These are phyloP conservation scores for Nicator chloris DNA, from an alignment of 2,113 vertebrate species.

Conservation along the genomic window DNA sequence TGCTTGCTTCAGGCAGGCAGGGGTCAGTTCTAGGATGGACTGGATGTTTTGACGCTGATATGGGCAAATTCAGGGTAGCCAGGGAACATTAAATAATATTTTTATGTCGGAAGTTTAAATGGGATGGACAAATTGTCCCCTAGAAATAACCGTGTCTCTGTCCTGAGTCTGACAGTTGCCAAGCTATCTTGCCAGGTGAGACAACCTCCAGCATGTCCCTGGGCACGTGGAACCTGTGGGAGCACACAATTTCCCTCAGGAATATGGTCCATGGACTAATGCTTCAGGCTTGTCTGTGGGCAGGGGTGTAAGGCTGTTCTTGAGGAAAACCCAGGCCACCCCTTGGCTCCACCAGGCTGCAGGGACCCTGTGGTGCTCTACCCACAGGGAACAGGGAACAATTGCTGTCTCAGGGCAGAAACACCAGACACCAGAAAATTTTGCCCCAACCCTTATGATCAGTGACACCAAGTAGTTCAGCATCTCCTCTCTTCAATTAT, in stretches of 20 bases:
- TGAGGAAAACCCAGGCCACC: background rate
- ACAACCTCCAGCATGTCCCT: background rate
- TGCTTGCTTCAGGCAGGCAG: background rate
- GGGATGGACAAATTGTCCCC: background rate
- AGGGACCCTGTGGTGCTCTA: fast-evolving
- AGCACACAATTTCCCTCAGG: background rate
- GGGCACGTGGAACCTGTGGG: background rate
- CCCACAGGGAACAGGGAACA: background rate
- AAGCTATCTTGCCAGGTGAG: background rate
- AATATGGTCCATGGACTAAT: background rate
- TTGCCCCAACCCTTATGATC: background rate
- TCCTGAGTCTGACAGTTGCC: background rate
- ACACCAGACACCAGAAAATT: background rate
- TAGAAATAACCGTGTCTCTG: background rate
- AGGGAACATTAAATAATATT: background rate
- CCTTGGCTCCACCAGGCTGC: background rate
- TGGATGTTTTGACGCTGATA: background rate
- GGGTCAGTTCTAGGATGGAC: background rate
- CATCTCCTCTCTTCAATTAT: background rate
- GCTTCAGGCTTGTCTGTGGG: background rate
- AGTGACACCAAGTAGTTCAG: background rate
- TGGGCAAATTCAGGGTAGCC: background rate
- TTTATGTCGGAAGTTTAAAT: background rate
- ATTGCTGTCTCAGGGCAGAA: background rate
- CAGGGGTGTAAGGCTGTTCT: background rate